phyloP scores from a whole-genome alignment of 2,113 vertebrate species.

The Theristicus caerulescens region DNA sequence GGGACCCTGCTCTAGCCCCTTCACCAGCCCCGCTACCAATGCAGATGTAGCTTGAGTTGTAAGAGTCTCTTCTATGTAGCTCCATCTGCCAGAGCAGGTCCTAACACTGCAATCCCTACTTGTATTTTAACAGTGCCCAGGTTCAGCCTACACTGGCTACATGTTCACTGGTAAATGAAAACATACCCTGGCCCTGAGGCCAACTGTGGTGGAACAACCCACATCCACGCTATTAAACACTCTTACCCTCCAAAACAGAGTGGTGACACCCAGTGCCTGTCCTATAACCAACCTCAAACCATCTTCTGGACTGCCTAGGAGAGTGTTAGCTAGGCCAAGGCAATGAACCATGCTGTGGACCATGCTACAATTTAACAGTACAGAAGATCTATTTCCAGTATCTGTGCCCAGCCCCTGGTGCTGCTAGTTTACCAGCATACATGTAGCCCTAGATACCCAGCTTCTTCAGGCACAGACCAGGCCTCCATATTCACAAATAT shows the following conservation, averaged over 20 bases:
- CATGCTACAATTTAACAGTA: neutral
- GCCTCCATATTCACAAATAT: neutral
- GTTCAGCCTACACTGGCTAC: neutral
- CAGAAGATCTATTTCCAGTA: neutral
- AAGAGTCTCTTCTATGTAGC: neutral
- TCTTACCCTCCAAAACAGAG: neutral
- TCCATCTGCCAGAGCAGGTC: neutral
- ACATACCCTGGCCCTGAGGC: neutral
- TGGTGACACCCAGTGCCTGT: neutral
- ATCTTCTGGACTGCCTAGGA: neutral
- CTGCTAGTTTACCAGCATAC: neutral
- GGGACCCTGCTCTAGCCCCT: neutral
- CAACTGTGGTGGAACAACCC: neutral
- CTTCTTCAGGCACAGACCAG: neutral
- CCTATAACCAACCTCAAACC: neutral
- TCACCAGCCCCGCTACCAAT: neutral
- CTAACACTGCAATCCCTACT: neutral
- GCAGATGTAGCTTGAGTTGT: neutral
- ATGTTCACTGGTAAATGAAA: neutral
- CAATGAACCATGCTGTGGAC: neutral
- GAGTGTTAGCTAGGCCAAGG: neutral
- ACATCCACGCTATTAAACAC: neutral
- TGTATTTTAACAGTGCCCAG: neutral
- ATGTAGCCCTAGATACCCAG: neutral
- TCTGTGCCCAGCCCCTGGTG: neutral